phyloP scores from a whole-genome alignment of 2,113 vertebrate species.

The Atrichornis clamosus region DNA sequence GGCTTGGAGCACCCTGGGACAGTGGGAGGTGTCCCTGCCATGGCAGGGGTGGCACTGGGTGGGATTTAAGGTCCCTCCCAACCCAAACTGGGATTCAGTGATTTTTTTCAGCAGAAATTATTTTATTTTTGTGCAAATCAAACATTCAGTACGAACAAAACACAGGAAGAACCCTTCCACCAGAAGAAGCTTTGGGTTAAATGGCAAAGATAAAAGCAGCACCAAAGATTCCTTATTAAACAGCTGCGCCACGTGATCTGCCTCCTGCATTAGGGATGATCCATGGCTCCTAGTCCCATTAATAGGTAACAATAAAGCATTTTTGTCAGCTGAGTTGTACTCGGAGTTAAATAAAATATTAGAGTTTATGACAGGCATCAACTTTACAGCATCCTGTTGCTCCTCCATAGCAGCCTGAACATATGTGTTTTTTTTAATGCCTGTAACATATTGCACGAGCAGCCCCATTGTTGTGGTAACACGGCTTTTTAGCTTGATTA shows the following conservation, averaged over 20 bases:
- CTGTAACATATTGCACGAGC: background rate
- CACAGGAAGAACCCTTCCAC: background rate
- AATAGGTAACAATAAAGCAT: conserved; percentile 43
- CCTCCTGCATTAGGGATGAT: conserved; percentile 32
- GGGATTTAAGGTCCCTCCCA: fast-evolving
- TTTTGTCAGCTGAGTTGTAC: conserved; percentile 58
- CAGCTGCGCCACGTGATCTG: conserved; percentile 12
- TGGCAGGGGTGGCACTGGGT: fast-evolving
- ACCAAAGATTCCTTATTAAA: conserved; percentile 26
- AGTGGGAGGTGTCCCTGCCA: background rate
- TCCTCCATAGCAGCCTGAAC: conserved; percentile 35
- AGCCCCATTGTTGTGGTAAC: conserved; percentile 31
- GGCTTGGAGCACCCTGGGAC: background rate
- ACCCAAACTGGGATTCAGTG: background rate
- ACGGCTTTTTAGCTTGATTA: conserved; percentile 48
- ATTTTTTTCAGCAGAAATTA: background rate
- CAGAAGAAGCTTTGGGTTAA: background rate
- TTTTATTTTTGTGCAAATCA: background rate
- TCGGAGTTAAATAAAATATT: conserved; percentile 52
- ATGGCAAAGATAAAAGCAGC: background rate
- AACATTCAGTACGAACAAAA: background rate
- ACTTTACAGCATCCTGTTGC: conserved; percentile 32
- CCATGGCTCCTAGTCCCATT: conserved; percentile 34
- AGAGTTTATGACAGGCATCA: conserved; percentile 26
- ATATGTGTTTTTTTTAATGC: background rate